These are phyloP conservation scores for Diaphora mendica DNA, from an alignment of 2,888 invertebrate genomes.

Conservation along the genomic window DNA sequence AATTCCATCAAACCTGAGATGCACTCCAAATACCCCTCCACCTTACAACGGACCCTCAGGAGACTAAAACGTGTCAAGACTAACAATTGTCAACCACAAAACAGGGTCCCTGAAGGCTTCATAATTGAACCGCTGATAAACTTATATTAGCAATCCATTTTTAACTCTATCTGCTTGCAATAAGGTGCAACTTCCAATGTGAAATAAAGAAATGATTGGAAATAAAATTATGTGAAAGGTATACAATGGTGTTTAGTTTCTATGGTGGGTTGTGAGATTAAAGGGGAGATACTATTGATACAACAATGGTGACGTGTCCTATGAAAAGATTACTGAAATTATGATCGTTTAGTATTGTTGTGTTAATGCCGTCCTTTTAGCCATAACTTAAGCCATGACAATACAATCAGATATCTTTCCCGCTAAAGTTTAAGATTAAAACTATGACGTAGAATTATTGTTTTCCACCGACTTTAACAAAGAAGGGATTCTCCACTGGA, in stretches of 20 bases:
- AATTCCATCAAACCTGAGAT: conserved; percentile 14
- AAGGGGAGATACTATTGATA: conserved; percentile 25
- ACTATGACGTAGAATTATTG: neutral
- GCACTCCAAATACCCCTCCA: conserved; percentile 5
- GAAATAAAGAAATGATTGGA: conserved; percentile 35
- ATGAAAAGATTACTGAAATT: conserved; percentile 16
- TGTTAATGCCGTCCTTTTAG: conserved; percentile 9
- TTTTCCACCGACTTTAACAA: neutral
- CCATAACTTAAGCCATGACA: neutral
- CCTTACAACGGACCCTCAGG: neutral
- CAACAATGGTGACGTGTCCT: conserved; percentile 11
- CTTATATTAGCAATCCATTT: neutral
- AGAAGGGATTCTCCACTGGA: neutral
- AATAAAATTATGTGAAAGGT: conserved; percentile 55
- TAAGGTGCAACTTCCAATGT: conserved; percentile 8
- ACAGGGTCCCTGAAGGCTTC: conserved; percentile 11
- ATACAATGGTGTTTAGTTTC: conserved; percentile 56
- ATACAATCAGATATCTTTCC: neutral
- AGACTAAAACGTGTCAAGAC: conserved; percentile 20
- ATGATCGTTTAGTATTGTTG: conserved; percentile 14
- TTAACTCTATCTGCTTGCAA: neutral
- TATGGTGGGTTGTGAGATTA: conserved; percentile 54
- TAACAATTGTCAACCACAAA: conserved; percentile 24
- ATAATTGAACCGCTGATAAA: conserved; percentile 23
- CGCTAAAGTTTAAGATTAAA: neutral